phyloP scores from a whole-genome alignment of 1,140 invertebrate genomes.

The Thaumatotibia leucotreta region DNA sequence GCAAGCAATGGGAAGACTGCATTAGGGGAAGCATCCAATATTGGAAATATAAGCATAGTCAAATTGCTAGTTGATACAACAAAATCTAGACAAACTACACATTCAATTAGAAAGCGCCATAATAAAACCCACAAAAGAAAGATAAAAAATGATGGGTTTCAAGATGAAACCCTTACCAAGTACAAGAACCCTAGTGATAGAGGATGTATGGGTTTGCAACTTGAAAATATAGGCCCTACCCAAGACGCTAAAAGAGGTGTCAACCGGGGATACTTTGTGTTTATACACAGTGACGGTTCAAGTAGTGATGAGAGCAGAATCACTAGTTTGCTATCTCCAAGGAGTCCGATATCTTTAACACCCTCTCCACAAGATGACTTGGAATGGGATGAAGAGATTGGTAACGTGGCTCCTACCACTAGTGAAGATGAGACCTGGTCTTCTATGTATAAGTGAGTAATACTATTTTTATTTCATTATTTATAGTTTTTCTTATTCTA shows the following conservation, averaged over 20 bases:
- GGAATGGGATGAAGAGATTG: constrained; percentile 70
- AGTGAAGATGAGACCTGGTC: constrained; percentile 70
- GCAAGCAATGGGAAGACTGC: constrained; percentile 57
- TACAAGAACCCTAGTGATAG: constrained; percentile 54
- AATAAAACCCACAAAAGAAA: constrained; percentile 58
- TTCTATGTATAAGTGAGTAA: constrained; percentile 63
- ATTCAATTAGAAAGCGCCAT: constrained; percentile 35
- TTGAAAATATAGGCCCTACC: constrained; percentile 23
- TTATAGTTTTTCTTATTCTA: too few relatives aligned
- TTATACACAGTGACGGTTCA: constrained; percentile 60
- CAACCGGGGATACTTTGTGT: constrained; percentile 66
- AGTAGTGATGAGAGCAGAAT: constrained; percentile 63
- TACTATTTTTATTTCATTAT: too few relatives aligned
- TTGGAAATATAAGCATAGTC: constrained; percentile 47
- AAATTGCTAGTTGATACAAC: constrained; percentile 47
- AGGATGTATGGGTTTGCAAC: constrained; percentile 23
- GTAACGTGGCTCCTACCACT: constrained; percentile 57
- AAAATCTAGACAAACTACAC: constrained; percentile 24
- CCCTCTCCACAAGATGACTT: constrained; percentile 55
- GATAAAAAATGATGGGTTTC: constrained; percentile 29
- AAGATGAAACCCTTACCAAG: constrained; percentile 48
- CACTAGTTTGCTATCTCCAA: constrained; percentile 35
- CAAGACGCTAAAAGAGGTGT: constrained; percentile 33
- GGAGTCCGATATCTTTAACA: constrained; percentile 42
- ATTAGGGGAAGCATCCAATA: constrained; percentile 55